These are phyloP conservation scores for Sterna hirundo DNA, from an alignment of 2,113 vertebrate species.

Conservation along the genomic window DNA sequence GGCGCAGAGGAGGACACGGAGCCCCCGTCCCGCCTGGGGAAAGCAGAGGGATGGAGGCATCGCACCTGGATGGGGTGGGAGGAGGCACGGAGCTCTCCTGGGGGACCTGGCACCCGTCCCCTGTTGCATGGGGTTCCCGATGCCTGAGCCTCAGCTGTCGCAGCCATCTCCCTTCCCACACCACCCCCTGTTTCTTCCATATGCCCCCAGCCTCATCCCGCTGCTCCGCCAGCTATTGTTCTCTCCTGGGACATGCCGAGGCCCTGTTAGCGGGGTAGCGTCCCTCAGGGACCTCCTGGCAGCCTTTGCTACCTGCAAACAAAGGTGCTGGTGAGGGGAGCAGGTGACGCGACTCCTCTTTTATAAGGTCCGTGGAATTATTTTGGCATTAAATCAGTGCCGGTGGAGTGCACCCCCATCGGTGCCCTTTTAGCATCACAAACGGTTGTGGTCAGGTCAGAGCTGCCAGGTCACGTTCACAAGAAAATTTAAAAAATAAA, in stretches of 20 bases:
- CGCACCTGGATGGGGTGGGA: rapidly evolving
- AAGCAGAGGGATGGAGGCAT: neutral
- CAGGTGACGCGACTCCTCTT: neutral
- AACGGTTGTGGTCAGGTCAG: neutral
- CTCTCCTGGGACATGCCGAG: rapidly evolving
- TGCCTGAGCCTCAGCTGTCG: neutral
- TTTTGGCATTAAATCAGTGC: neutral
- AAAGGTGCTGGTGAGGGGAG: neutral
- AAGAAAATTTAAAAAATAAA: neutral
- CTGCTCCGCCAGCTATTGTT: neutral
- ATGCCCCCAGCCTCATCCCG: neutral
- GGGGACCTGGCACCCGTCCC: neutral
- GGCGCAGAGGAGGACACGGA: neutral
- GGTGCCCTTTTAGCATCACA: neutral
- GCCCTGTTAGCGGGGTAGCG: no score
- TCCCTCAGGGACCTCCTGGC: rapidly evolving
- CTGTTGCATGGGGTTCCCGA: rapidly evolving
- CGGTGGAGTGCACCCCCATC: rapidly evolving
- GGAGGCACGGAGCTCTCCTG: neutral
- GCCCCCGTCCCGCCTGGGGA: rapidly evolving
- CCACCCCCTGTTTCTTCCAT: neutral
- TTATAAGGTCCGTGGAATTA: neutral
- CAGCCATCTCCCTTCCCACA: neutral
- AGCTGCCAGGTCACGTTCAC: neutral
- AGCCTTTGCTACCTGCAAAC: neutral